A percentile compares a stretch with the other conserved stretches of the same genome.
These are phyloP conservation scores for Tholera decimalis DNA, from an alignment of 2,888 invertebrate species.

Conservation along the genomic window DNA sequence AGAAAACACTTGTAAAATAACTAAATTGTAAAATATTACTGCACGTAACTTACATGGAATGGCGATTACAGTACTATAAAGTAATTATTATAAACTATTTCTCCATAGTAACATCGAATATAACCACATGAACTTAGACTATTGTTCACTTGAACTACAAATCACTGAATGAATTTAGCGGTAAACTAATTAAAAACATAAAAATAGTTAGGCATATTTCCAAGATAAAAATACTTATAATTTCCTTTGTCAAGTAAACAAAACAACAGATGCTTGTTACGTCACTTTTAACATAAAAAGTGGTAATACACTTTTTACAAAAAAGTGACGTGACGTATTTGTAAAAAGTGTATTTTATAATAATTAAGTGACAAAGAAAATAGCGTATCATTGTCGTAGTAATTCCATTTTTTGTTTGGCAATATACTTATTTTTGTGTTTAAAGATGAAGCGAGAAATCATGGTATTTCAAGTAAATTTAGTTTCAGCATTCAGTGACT, in stretches of 20 bases:
- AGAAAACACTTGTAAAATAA: conserved; percentile 20
- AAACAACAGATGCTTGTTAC: too few species aligned
- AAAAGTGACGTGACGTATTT: too few species aligned
- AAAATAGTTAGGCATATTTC: not conserved
- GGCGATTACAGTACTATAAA: conserved; percentile 14
- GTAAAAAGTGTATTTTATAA: too few species aligned
- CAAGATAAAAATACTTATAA: not conserved
- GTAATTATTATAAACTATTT: not conserved
- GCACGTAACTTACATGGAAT: conserved; percentile 40
- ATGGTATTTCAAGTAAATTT: not conserved
- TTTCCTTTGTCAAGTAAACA: too few species aligned
- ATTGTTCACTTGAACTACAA: not conserved
- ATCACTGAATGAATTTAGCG: not conserved
- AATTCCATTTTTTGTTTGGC: too few species aligned
- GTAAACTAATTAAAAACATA: not conserved
- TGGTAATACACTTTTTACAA: too few species aligned
- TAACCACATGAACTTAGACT: conserved; percentile 54
- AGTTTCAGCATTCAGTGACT: not conserved
- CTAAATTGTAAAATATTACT: conserved; percentile 13
- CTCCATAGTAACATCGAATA: conserved; percentile 2
- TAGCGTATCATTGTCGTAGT: too few species aligned
- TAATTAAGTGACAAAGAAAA: too few species aligned
- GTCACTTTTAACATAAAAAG: too few species aligned
- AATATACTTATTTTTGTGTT: not conserved
- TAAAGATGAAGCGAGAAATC: not conserved